Evolutionary conservation across 2,888 invertebrate species (phyloP), one percentile per base, ranked within the genome.

Genomic region (Lymantria monacha): DNA sequence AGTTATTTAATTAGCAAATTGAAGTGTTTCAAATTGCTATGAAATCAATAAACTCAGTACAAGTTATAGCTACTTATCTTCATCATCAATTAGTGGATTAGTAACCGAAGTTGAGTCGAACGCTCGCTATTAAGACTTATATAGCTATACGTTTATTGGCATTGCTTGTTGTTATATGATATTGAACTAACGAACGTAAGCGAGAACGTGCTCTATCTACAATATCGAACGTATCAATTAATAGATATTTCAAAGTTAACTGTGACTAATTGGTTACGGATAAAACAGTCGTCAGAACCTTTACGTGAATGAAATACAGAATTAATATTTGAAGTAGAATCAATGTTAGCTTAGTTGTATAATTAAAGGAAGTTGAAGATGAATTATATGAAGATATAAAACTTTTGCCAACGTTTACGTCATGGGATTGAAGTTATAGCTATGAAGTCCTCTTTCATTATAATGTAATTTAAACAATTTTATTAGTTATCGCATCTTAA

Each of bases 141-240:
- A 9, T 10, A 33, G 10, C 33, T 33, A 33, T 33, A 33, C 33
- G 33, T 33, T 10, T 33, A 8, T 33, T 10, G 33, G 33, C 7
- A 22, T 22, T 22, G 22, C 22, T 33, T 33, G 33, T 33, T 51
- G 48, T 55, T 61, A 62, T 38, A 62, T 57, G 59, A 61, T 55
- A 61, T 55, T 59, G 51, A 57, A 60, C 63, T 67, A 66, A 66
- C 67, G 63, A 59, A 64, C 59, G 61, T 64, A 69, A 71, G 74
- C 71, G 63, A 57, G 60, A 63, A 59, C 78, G 76, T 79, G 79
- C 67, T 55, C 64, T 80, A 80, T 79, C 80, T 70, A 55, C 59
- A 53, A 52, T 58, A 70, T 68, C 69, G 61, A 66, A 63, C 54
- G 46, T 56, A 55, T 57, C 59, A 69, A 69, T 67, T 69, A 67